Evolutionary conservation across 2,888 invertebrate genomes (phyloP).

Genomic region (Deilephila porcellus): DNA sequence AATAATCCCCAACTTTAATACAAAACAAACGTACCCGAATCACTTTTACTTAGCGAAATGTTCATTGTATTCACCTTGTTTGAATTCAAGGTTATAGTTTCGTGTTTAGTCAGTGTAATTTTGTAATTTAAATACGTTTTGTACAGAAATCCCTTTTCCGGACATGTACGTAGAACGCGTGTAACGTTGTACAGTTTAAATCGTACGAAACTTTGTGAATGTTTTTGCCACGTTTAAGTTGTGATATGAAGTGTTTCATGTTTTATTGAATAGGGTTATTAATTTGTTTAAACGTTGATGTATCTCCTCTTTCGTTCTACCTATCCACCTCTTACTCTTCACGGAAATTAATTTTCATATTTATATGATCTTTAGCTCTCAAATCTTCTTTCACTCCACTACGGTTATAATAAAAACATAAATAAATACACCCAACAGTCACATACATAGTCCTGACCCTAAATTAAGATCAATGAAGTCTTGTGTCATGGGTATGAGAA

Average conservation of each 20-base stretch:
- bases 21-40: constrained; percentile 7
- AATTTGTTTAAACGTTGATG: not conserved
- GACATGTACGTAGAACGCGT: not conserved
- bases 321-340: too few relatives aligned
- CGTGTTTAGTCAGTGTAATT: constrained; percentile 23
- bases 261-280: not conserved
- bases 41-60: constrained; percentile 9
- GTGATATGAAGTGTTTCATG: not conserved
- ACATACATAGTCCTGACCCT: too few relatives aligned
- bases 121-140: constrained; percentile 30
- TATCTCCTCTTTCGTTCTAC: too few relatives aligned
- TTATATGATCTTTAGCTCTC: too few relatives aligned
- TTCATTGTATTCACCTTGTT: constrained; percentile 21
- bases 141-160: constrained; percentile 19
- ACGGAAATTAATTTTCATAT: too few relatives aligned
- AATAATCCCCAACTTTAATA: not conserved
- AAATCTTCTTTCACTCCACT: too few relatives aligned
- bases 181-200: not conserved
- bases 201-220: not conserved
- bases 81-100: constrained; percentile 19
- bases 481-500: too few relatives aligned
- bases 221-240: constrained; percentile 15
- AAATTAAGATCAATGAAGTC: too few relatives aligned
- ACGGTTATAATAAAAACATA: too few relatives aligned
- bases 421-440: too few relatives aligned